Conservation (phyloP, 2,797 vertebrate genomes). For the Micromesistius poutassou region DNA sequence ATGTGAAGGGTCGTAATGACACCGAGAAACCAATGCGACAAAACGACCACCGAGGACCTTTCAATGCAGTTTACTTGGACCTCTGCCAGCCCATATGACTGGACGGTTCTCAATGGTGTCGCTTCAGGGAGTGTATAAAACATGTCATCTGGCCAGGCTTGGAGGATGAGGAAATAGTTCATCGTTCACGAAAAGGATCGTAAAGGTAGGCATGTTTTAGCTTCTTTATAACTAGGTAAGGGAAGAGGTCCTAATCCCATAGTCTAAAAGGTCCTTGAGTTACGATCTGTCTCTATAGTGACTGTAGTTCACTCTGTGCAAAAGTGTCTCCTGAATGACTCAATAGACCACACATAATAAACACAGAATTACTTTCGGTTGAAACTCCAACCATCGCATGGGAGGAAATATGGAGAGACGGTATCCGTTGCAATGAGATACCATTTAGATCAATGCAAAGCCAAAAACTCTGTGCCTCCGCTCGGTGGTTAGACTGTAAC, state of each 20-base stretch:
- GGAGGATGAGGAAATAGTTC: no score
- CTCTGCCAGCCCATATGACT: constrained; percentile 43
- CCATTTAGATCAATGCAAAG: no score
- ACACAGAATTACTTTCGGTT: no score
- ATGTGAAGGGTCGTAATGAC: constrained; percentile 38
- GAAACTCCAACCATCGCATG: no score
- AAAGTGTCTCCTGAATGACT: no score
- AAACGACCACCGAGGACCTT: constrained; percentile 10
- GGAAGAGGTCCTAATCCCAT: neutral
- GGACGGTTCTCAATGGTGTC: constrained; percentile 28
- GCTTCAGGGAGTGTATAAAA: constrained; percentile 17
- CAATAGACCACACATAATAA: no score
- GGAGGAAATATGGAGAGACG: neutral
- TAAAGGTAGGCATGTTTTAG: neutral
- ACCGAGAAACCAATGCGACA: constrained; percentile 21
- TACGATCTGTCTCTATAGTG: neutral
- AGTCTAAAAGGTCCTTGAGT: neutral
- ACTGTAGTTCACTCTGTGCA: neutral
- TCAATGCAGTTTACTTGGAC: constrained; percentile 21
- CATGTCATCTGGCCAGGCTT: neutral
- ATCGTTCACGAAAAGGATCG: neutral
- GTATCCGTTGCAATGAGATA: neutral
- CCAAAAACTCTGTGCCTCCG: neutral
- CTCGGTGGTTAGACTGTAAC: neutral
- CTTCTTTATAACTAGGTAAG: neutral